Conservation (phyloP, 2,797 vertebrate genomes). For the Poeciliopsis presidionis region DNA sequence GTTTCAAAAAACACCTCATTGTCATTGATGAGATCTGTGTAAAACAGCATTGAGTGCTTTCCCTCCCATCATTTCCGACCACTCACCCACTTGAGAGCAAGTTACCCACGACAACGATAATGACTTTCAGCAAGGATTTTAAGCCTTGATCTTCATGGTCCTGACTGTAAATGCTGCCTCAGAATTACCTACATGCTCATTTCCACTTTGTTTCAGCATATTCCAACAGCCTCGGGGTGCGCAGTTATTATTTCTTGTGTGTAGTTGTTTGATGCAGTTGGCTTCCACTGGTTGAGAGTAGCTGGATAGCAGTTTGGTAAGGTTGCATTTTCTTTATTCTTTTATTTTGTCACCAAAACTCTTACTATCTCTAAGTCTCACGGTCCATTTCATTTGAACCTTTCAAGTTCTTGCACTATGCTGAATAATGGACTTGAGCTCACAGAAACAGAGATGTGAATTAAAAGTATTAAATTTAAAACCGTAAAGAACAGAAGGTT, state of each 20-base stretch:
- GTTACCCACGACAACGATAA: conserved; percentile 46
- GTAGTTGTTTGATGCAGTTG: neutral
- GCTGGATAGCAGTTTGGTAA: neutral
- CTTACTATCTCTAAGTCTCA: neutral
- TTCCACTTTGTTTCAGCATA: conserved; percentile 23
- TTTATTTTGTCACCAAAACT: neutral
- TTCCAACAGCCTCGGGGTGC: conserved; percentile 32
- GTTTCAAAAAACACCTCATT: conserved; percentile 56
- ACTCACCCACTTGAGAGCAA: conserved; percentile 56
- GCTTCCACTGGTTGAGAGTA: neutral
- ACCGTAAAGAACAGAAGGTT: too few species aligned
- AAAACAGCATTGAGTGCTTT: conserved; percentile 28
- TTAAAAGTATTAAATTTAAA: neutral
- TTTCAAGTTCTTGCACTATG: too few species aligned
- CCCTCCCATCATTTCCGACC: conserved; percentile 42
- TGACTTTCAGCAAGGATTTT: conserved; percentile 55
- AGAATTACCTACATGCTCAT: conserved; percentile 29
- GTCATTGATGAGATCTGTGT: conserved; percentile 45
- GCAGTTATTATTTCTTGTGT: conserved; percentile 4
- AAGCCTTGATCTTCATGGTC: conserved; percentile 48
- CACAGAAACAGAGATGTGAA: neutral
- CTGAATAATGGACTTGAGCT: neutral
- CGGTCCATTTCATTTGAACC: neutral
- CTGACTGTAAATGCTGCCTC: conserved; percentile 32
- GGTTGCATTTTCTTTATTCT: neutral